Conservation (phyloP, 2,888 invertebrate species). For the Crossocerus cetratus region DNA sequence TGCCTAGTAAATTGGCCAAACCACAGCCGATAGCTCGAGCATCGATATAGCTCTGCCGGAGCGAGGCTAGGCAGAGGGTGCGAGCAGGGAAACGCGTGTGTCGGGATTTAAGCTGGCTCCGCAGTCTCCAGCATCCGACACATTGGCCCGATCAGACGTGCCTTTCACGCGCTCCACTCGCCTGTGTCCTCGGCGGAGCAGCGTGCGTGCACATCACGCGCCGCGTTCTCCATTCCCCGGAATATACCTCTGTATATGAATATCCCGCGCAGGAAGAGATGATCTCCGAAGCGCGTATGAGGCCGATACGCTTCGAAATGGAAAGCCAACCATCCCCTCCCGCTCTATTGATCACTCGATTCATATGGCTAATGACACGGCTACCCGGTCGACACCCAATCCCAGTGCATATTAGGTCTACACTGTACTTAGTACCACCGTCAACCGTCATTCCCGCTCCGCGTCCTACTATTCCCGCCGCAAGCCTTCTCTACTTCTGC, state of each 20-base stretch:
- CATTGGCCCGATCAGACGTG: background rate
- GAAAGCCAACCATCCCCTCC: background rate
- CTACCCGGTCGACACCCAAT: constrained; percentile 32
- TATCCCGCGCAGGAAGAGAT: background rate
- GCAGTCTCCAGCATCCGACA: background rate
- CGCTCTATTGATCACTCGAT: constrained; percentile 33
- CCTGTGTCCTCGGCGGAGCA: background rate
- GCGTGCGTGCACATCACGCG: too few species aligned
- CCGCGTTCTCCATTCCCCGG: too few species aligned
- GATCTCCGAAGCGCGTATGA: constrained; percentile 5
- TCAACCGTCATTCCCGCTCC: background rate
- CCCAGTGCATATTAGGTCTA: constrained; percentile 16
- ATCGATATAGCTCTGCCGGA: background rate
- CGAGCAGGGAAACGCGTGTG: too few species aligned
- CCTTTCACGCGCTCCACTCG: background rate
- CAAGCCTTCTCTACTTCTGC: background rate
- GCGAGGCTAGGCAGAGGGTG: too few species aligned
- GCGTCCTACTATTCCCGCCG: background rate
- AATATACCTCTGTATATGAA: background rate
- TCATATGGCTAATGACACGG: constrained; percentile 43
- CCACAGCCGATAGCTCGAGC: constrained; percentile 25
- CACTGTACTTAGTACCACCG: background rate
- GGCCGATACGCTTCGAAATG: background rate
- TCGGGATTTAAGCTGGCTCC: background rate
- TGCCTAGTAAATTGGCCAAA: constrained; percentile 43